A percentile compares a stretch with the other conserved stretches of the same genome.
Conservation (phyloP, 2,113 vertebrate genomes). For the Beaufortia kweichowensis region DNA sequence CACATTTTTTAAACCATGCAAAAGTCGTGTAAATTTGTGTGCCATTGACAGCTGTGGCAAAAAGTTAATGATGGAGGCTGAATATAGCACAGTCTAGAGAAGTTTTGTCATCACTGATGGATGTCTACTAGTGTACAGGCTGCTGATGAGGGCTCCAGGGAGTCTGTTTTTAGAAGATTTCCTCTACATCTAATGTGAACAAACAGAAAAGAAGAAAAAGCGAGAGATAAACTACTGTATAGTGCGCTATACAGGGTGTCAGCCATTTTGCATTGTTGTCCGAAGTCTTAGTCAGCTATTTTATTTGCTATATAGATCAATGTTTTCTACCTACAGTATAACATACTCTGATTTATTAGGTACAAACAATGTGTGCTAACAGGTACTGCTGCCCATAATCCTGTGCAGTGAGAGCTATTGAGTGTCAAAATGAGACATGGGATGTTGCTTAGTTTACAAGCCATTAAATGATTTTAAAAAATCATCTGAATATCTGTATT, state of each 20-base stretch:
- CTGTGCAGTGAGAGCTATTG: not conserved
- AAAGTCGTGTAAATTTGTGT: no score
- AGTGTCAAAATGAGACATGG: not conserved
- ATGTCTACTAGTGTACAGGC: conserved; percentile 29
- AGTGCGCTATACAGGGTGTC: conserved; percentile 17
- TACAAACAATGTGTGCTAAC: not conserved
- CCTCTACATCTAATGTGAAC: conserved; percentile 13
- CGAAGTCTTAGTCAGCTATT: conserved; percentile 30
- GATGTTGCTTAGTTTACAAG: not conserved
- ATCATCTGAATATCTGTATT: no score
- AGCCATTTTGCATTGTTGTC: conserved; percentile 21
- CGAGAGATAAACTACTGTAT: not conserved
- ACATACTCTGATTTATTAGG: not conserved
- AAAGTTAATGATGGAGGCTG: not conserved
- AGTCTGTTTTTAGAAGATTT: conserved; percentile 5
- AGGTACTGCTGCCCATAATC: not conserved
- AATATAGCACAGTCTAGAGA: not conserved
- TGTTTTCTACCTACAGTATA: not conserved
- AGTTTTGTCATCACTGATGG: conserved; percentile 30
- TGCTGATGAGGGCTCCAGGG: conserved; percentile 33
- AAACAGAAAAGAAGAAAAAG: not conserved
- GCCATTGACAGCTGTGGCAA: not conserved
- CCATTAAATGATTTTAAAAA: not conserved
- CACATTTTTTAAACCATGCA: no score
- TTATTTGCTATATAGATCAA: conserved; percentile 14